Conservation (phyloP, 2,888 invertebrate genomes). For the Clivina fossor region DNA sequence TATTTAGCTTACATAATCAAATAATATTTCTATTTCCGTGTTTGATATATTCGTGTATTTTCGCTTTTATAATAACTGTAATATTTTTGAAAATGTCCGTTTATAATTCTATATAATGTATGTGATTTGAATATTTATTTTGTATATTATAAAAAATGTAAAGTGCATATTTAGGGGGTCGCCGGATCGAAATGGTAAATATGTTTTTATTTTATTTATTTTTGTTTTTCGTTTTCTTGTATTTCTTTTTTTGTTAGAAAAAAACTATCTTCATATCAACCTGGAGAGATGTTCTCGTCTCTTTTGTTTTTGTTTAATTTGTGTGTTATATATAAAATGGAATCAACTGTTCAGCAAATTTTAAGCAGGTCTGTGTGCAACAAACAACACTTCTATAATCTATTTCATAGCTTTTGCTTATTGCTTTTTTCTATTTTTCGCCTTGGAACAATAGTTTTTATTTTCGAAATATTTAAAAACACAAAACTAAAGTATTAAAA, state of each 20-base stretch:
- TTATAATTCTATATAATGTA: too few species aligned
- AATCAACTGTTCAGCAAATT: background rate
- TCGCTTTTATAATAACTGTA: too few species aligned
- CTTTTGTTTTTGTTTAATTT: slow-evolving; percentile 4
- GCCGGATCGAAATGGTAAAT: slow-evolving; percentile 24
- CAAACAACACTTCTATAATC: too few species aligned
- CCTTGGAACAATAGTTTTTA: too few species aligned
- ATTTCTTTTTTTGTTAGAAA: slow-evolving; percentile 10
- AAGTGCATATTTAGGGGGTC: slow-evolving; percentile 25
- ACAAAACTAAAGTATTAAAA: too few species aligned
- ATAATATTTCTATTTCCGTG: too few species aligned
- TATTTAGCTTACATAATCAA: too few species aligned
- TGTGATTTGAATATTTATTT: slow-evolving; percentile 1
- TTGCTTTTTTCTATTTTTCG: too few species aligned
- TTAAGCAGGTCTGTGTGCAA: slow-evolving; percentile 27
- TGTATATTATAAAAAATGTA: slow-evolving; percentile 10
- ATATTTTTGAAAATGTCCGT: too few species aligned
- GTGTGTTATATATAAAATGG: background rate
- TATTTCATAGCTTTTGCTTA: too few species aligned
- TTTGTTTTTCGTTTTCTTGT: slow-evolving; percentile 25
- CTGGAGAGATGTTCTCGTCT: slow-evolving; percentile 1
- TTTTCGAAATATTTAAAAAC: too few species aligned
- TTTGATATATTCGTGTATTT: too few species aligned
- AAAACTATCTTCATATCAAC: background rate
- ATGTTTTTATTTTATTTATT: slow-evolving; percentile 26